These are phyloP conservation scores for Orestias chungarensis DNA, from an alignment of 2,797 vertebrate species.

Conservation along the genomic window DNA sequence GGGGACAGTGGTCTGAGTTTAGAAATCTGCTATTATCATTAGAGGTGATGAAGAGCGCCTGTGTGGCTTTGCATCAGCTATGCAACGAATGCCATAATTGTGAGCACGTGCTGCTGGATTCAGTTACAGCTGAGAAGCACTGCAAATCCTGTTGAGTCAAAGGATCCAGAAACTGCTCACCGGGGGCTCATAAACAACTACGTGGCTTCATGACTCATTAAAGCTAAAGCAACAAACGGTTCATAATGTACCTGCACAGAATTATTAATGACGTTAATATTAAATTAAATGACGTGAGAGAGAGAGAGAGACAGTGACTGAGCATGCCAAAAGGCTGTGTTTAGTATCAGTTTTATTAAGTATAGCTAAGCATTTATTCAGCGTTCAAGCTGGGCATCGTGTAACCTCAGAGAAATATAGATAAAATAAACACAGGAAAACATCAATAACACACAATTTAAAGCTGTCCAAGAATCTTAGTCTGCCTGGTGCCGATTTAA, in stretches of 20 bases:
- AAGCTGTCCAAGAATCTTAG: conserved; percentile 8
- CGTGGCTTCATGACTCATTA: not conserved
- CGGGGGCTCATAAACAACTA: conserved; percentile 12
- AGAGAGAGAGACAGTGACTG: conserved; percentile 27
- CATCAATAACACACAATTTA: not conserved
- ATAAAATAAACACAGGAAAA: not conserved
- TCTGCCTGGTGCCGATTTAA: conserved; percentile 5
- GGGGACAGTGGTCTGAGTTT: conserved; percentile 37
- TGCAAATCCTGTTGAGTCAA: conserved; percentile 13
- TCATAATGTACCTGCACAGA: conserved; percentile 12
- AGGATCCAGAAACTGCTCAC: conserved; percentile 20
- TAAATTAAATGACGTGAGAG: conserved; percentile 18
- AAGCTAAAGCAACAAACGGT: conserved; percentile 2
- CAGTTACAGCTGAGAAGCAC: conserved; percentile 8
- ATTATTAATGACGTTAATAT: conserved; percentile 30
- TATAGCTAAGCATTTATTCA: conserved; percentile 20
- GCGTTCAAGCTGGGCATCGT: not conserved
- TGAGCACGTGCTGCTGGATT: conserved; percentile 31
- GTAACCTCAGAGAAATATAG: not conserved
- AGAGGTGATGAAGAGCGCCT: conserved; percentile 8
- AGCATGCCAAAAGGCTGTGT: conserved; percentile 9
- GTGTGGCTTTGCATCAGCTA: conserved; percentile 24
- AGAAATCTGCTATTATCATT: conserved; percentile 20
- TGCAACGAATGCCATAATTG: conserved; percentile 21
- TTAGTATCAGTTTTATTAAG: conserved; percentile 16